phyloP scores from a whole-genome alignment of 2,797 vertebrate species.

The Myotis vivesi region DNA sequence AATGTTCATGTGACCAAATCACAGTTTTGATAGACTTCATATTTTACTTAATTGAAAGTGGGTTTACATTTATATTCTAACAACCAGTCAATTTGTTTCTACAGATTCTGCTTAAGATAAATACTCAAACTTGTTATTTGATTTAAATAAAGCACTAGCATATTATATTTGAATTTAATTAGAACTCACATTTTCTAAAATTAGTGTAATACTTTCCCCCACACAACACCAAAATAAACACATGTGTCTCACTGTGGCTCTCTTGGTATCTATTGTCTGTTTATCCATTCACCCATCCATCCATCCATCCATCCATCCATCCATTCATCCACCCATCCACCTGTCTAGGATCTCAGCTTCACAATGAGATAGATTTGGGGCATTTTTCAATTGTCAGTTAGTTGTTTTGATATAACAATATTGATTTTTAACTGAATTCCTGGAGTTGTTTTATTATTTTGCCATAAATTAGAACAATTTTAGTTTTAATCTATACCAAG shows the following conservation, averaged over 20 bases:
- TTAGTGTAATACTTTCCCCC: not conserved
- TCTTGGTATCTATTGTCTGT: not conserved
- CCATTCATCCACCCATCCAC: not conserved
- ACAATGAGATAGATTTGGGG: not conserved
- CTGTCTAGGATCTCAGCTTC: not conserved
- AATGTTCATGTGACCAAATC: not conserved
- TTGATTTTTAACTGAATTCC: conserved; percentile 1
- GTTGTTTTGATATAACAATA: not conserved
- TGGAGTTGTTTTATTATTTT: not conserved
- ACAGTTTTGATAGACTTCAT: not conserved
- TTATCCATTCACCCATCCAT: not conserved
- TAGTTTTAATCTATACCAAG: not conserved
- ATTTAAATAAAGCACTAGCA: not conserved
- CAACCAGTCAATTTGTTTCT: conserved; percentile 21
- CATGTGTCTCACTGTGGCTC: not conserved
- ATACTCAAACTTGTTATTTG: not conserved
- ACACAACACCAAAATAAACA: not conserved
- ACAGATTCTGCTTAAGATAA: not conserved
- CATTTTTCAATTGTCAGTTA: not conserved
- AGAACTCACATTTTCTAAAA: not conserved
- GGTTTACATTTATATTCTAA: not conserved
- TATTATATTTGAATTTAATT: not conserved
- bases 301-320: not conserved
- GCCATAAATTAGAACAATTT: not conserved
- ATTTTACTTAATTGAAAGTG: conserved; percentile 36